Base-by-base conservation (phyloP, 2,113 vertebrate species). In the Marcusenius ussheri region DNA sequence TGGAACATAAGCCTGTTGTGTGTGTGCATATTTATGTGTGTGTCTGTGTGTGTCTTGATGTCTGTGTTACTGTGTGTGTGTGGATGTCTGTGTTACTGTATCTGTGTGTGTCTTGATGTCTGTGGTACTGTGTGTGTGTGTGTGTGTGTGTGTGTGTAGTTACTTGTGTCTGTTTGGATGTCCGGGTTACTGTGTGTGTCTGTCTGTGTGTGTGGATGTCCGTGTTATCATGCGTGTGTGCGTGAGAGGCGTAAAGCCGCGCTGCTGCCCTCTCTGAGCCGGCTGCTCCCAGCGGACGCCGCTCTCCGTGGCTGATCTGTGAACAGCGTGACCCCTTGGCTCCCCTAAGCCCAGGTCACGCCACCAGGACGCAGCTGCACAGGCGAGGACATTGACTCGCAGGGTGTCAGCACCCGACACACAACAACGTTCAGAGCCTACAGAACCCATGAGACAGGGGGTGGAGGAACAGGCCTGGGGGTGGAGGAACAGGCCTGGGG, bases 281-380 rank as follows among this genome's bases (percentile, higher is more conserved):
- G 90, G 58, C 51, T 50, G 50, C 88, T 89, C 83, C 90, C 91
- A 90, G 89, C 80, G 91, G 93, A 92, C 90, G 86, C 90, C 51
- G 74, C 85, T 70, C 77, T 46, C 90, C 83, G 35, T 19, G 89
- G 86, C 85, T 77, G 89, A 91, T 92, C 91, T 93, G 92, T 93
- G 92, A 94, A 94, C 92, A 92, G 90, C 62, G 42, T 91, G 92
- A 93, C 92, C 93, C 90, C 17, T 9, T 92, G 89, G 91, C 91
- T 91, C 83, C 27, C 87, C 51, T 84, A 27, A 27, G 49, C 89
- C 88, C 90, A 84, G 74, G 77, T 88, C 53, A 39, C 49, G 62
- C 83, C 83, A 7, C 39, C 46, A 51, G 46, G 83, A 39, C 56
- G 31, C 88, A 88, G 24, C 88, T 83, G 89, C 42, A 24, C 74